phyloP scores from a whole-genome alignment of 1,140 invertebrate species.

The Bombus terrestris region DNA sequence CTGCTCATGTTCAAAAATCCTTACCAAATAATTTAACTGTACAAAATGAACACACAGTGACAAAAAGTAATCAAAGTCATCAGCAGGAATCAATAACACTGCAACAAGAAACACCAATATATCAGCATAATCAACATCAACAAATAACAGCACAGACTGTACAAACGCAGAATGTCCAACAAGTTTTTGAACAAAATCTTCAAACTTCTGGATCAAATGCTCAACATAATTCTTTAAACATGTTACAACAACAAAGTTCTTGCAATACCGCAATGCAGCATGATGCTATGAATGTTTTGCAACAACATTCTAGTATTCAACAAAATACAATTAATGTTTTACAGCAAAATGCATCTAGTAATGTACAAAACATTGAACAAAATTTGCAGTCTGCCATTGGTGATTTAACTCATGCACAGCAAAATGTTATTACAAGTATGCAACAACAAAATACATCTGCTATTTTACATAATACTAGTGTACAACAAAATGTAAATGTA shows the following conservation, averaged over 20 bases:
- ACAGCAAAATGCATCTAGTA: conserved; percentile 70
- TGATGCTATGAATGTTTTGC: conserved; percentile 71
- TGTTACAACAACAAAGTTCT: conserved; percentile 68
- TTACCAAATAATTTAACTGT: conserved; percentile 68
- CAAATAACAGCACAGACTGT: conserved; percentile 78
- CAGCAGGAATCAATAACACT: conserved; percentile 60
- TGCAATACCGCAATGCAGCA: conserved; percentile 64
- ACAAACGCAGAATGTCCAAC: conserved; percentile 78
- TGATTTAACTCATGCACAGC: conserved; percentile 56
- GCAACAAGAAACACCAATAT: conserved; percentile 58
- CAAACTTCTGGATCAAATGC: conserved; percentile 71
- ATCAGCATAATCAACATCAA: conserved; percentile 72
- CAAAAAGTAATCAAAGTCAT: conserved; percentile 64
- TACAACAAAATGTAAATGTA: conserved; percentile 67
- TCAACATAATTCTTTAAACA: conserved; percentile 74
- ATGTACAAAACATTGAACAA: conserved; percentile 69
- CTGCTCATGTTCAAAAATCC: conserved; percentile 72
- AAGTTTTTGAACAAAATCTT: conserved; percentile 78
- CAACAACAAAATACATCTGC: conserved; percentile 73
- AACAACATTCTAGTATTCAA: conserved; percentile 74
- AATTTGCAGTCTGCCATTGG: conserved; percentile 67
- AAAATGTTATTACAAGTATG: conserved; percentile 61
- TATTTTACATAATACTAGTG: conserved; percentile 62
- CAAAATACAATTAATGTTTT: conserved; percentile 76
- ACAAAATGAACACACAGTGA: conserved; percentile 71